phyloP scores from a whole-genome alignment of 2,888 invertebrate genomes.

The Nephrotoma flavescens region DNA sequence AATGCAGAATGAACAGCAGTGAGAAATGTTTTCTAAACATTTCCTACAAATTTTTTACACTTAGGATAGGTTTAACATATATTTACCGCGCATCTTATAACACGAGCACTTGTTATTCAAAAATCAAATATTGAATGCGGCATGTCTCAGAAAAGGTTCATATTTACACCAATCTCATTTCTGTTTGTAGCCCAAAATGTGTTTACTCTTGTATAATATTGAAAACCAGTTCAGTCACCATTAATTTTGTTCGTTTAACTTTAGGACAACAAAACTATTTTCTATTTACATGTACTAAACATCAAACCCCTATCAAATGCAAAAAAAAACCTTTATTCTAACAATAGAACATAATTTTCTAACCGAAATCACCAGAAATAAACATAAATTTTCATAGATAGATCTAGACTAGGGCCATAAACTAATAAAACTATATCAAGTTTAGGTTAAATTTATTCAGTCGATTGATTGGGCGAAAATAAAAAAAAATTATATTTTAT shows the following conservation, averaged over 20 bases:
- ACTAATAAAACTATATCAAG: background rate
- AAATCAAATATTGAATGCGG: too few relatives aligned
- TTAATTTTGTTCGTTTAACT: background rate
- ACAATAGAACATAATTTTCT: background rate
- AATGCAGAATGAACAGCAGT: too few relatives aligned
- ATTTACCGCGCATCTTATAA: too few relatives aligned
- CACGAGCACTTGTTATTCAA: too few relatives aligned
- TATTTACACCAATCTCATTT: too few relatives aligned
- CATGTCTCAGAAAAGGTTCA: too few relatives aligned
- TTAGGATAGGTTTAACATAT: too few relatives aligned
- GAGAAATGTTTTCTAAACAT: too few relatives aligned
- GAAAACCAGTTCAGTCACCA: too few relatives aligned
- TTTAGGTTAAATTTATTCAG: background rate
- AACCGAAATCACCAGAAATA: background rate
- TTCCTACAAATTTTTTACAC: too few relatives aligned
- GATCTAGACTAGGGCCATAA: background rate
- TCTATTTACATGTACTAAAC: background rate
- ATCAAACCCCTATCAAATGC: background rate
- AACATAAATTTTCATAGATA: background rate
- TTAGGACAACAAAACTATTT: background rate
- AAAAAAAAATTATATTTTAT: background rate
- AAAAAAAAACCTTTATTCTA: background rate
- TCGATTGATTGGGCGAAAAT: background rate
- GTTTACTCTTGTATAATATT: too few relatives aligned
- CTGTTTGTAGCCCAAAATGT: too few relatives aligned